Base-by-base conservation (phyloP, 2,888 invertebrate species). In the Limenitis camilla region DNA sequence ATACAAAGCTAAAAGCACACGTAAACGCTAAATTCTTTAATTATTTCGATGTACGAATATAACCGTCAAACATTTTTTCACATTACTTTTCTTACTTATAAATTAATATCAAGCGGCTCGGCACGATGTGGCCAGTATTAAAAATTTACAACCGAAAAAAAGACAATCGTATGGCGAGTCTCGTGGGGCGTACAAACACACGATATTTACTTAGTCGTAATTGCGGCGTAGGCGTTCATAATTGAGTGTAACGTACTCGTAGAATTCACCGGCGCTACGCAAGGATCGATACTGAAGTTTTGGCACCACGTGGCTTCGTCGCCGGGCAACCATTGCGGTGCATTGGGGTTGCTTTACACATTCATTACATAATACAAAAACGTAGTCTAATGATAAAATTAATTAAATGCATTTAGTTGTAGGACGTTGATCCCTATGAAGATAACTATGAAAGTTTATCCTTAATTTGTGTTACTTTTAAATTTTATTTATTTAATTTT, bases 171-270 rank as follows among this genome's bases (percentile, higher is more conserved):
- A 46, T 40, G 56, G 49, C 5, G 33, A 33, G 6, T 43, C 58
- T 49, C 57, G 49, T 43, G 61, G 59, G 61, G 58, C 52, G 51
- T 52, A 45, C 55, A 52, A 49, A 55, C 50, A 62, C 55, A 59
- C 59, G 52, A 55, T 61, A 58, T 62, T 62, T 61, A 60, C 54
- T 52, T 59, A 51, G 53, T 73, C 69, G 68, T 76, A 76, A 74
- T 74, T 77, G 68, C 60, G 66, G 61, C 55, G 59, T 60, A 61
- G 62, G 63, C 66, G 65, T 74, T 51, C 73, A 78, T 78, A 75
- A 80, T 74, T 76, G 65, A 69, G 60, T 60, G 56, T 53, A 59
- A 54, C 48, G 51, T 61, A 19, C 19, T 19, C 19, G 19, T 19
- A 19, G 19, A 19, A 19, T 19, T 19, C 19, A 19, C 2, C 19